Conservation (phyloP, 2,113 vertebrate genomes). For the Lethenteron reissneri region DNA sequence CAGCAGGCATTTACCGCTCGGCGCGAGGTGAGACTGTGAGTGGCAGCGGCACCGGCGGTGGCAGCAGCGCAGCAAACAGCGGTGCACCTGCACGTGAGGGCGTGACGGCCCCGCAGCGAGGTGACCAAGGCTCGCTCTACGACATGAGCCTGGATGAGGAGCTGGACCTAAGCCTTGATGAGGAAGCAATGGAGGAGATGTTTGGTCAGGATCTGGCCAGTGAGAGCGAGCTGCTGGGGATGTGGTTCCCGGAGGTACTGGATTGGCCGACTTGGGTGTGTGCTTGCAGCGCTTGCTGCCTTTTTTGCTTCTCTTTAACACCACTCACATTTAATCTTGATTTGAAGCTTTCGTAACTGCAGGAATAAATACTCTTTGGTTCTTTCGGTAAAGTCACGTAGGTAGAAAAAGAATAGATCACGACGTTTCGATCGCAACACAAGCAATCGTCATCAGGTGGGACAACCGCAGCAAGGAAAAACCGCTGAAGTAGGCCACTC, state of each 20-base stretch:
- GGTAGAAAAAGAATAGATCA: too few species aligned
- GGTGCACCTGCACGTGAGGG: not conserved
- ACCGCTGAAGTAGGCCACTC: too few species aligned
- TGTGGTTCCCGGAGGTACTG: slow-evolving; percentile 99
- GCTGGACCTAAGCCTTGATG: slow-evolving; percentile 84
- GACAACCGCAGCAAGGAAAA: too few species aligned
- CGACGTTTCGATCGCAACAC: too few species aligned
- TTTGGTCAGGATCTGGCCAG: slow-evolving; percentile 79
- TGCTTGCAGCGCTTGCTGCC: slow-evolving; percentile 37
- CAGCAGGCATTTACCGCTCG: slow-evolving; percentile 2
- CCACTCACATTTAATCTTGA: not conserved
- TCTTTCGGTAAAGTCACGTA: too few species aligned
- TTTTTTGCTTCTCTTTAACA: not conserved
- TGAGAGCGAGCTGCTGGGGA: slow-evolving; percentile 99
- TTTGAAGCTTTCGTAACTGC: too few species aligned
- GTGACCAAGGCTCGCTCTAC: slow-evolving; percentile 57
- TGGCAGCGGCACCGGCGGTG: not conserved
- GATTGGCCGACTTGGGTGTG: slow-evolving; percentile 99
- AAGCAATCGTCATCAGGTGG: too few species aligned
- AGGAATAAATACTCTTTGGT: too few species aligned
- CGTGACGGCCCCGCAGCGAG: slow-evolving; percentile 70
- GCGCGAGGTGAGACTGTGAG: not conserved
- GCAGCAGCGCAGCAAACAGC: not conserved
- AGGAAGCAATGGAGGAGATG: slow-evolving; percentile 99
- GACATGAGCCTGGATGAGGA: slow-evolving; percentile 96